These are phyloP conservation scores for Lophotis ruficrista DNA, from an alignment of 2,113 vertebrate genomes.

Conservation along the genomic window DNA sequence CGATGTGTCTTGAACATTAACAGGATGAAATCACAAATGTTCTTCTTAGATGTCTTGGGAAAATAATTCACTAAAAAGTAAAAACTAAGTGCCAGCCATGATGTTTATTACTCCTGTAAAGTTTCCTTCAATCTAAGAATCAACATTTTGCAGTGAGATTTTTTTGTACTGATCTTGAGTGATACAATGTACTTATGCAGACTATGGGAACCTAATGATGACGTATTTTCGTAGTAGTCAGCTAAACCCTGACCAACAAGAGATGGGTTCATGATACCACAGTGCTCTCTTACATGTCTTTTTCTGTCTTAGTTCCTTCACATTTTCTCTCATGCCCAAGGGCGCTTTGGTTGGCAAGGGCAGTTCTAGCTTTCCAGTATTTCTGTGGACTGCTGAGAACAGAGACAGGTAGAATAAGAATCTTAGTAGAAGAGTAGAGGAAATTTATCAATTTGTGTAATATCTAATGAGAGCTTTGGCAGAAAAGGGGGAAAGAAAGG, in stretches of 20 bases:
- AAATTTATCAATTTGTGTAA: background rate
- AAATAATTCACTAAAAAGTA: background rate
- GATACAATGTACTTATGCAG: background rate
- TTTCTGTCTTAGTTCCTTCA: background rate
- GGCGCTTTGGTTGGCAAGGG: rapidly evolving
- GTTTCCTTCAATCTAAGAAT: background rate
- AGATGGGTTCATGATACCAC: background rate
- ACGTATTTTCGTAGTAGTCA: background rate
- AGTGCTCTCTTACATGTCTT: rapidly evolving
- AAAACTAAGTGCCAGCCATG: background rate
- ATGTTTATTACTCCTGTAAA: background rate
- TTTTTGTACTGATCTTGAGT: background rate
- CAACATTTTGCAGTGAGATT: background rate
- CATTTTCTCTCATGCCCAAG: background rate
- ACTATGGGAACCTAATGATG: background rate
- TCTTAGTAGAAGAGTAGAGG: background rate
- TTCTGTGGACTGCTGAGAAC: background rate
- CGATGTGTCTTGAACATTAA: background rate
- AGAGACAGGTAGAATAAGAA: background rate
- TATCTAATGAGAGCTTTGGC: background rate
- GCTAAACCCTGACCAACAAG: background rate
- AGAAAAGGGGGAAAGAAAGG: background rate
- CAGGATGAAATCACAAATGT: background rate
- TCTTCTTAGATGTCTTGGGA: background rate
- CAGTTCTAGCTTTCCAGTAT: background rate